phyloP scores from a whole-genome alignment of 2,113 vertebrate species.

The Apteryx mantelli region DNA sequence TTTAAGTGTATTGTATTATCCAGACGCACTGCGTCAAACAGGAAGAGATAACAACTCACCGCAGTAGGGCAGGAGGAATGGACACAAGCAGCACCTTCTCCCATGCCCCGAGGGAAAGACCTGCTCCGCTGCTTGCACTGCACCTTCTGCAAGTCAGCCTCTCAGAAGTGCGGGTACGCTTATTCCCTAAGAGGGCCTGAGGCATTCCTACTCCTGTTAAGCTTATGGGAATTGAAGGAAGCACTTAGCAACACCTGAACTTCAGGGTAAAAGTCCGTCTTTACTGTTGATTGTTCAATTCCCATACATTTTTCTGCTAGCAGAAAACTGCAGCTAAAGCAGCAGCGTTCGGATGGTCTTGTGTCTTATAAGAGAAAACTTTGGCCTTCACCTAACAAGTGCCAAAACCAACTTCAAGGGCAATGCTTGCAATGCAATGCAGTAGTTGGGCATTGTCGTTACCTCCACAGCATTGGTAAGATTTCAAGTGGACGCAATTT shows the following conservation, averaged over 20 bases:
- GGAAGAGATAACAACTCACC: background rate
- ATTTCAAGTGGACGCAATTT: fast-evolving
- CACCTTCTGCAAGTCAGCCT: background rate
- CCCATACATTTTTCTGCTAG: background rate
- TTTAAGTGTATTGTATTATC: background rate
- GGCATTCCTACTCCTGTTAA: background rate
- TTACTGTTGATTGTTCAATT: too few species aligned
- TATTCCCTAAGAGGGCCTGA: fast-evolving
- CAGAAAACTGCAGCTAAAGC: too few species aligned
- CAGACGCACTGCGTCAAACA: background rate
- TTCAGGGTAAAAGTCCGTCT: background rate
- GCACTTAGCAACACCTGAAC: background rate
- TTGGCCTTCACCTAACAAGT: background rate
- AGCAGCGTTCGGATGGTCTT: background rate
- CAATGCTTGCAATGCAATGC: fast-evolving
- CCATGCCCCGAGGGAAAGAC: background rate
- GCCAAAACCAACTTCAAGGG: background rate
- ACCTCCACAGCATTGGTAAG: background rate
- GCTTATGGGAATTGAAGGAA: background rate
- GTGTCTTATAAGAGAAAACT: background rate
- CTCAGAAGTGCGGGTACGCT: background rate
- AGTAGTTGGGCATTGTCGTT: fast-evolving
- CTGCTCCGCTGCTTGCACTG: background rate
- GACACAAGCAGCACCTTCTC: background rate
- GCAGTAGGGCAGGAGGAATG: fast-evolving